Base-by-base conservation (phyloP, 37 sponge, comb jelly and placozoan species). In the Mnemiopsis leidyi region DNA sequence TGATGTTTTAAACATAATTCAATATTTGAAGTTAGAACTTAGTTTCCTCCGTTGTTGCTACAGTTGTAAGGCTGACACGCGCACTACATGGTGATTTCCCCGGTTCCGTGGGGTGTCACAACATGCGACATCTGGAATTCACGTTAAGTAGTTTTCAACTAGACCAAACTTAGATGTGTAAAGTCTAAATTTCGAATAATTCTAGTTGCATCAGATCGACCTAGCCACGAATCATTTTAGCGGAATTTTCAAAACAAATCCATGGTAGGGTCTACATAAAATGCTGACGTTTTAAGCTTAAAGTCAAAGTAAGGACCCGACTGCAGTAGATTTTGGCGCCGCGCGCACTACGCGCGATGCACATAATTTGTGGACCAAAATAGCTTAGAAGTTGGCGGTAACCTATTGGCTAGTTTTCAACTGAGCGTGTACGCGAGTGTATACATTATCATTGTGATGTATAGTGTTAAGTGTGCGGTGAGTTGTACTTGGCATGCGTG, bases 201-300 rank as follows among this genome's bases (percentile, higher is more conserved):
- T n/a, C n/a, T n/a, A n/a, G n/a, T n/a, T n/a, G n/a, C n/a, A n/a
- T n/a, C n/a, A n/a, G n/a, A n/a, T n/a, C n/a, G n/a, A n/a, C n/a
- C n/a, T n/a, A n/a, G n/a, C n/a, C n/a, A 48, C 5, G 61, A 48
- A 34, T 21, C 36, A 77, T 77, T 77, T 77, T 77, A 77, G 79
- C 79, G 79, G 79, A 77, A 77, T 32, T 31, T 77, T 77, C 79
- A 77, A 77, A 77, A 77, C 79, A 77, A 77, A 77, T 77, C 61
- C 61, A 77, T 33, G 26, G 26, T 13, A 13, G 33, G 79, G 32
- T 77, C 79, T 77, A 34, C 79, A 16, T 77, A 32, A 32, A 77
- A 77, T 77, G 79, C 79, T 77, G 35, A 77, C 79, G 18, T 34
- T 77, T 77, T 77, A 16, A 31, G 36, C 79, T 26, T 16, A 77